Percentiles rank a stretch among this genome's conserved stretches.
Evolutionary conservation across 2,888 invertebrate genomes (phyloP).

Genomic region (Stenotaenia linearis): DNA sequence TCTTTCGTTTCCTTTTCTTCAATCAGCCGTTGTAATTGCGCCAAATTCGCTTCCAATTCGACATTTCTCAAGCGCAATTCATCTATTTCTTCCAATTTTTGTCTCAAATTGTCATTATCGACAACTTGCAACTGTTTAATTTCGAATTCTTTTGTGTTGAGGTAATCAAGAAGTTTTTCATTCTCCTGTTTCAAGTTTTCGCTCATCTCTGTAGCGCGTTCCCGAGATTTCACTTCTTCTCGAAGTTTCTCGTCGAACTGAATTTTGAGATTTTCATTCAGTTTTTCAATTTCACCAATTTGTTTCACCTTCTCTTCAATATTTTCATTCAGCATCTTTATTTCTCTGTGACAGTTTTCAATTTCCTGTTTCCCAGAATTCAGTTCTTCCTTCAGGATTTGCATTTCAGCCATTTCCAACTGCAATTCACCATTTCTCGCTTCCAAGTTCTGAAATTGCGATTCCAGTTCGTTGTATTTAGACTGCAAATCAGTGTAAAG

Average conservation of each 20-base stretch:
- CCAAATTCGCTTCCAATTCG: not conserved
- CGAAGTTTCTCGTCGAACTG: not conserved
- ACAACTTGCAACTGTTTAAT: not conserved
- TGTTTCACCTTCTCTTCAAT: no score
- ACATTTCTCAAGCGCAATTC: not conserved
- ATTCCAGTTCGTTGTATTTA: no score
- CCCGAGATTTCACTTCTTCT: not conserved
- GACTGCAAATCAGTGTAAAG: no score
- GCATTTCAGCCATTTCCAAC: no score
- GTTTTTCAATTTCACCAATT: not conserved
- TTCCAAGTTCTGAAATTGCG: no score
- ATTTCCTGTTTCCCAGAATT: no score
- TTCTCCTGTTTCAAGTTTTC: not conserved
- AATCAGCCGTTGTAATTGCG: no score
- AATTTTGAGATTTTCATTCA: not conserved
- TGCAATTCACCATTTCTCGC: no score
- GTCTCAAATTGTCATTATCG: not conserved
- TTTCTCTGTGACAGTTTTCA: no score
- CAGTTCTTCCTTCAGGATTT: no score
- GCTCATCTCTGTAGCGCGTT: not conserved
- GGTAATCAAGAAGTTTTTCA: conserved; percentile 2
- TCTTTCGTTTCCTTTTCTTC: not conserved
- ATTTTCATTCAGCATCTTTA: no score
- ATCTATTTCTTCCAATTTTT: not conserved
- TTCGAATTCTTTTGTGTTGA: not conserved